Conservation (phyloP, 2,797 vertebrate genomes). For the Poecilia gillii region DNA sequence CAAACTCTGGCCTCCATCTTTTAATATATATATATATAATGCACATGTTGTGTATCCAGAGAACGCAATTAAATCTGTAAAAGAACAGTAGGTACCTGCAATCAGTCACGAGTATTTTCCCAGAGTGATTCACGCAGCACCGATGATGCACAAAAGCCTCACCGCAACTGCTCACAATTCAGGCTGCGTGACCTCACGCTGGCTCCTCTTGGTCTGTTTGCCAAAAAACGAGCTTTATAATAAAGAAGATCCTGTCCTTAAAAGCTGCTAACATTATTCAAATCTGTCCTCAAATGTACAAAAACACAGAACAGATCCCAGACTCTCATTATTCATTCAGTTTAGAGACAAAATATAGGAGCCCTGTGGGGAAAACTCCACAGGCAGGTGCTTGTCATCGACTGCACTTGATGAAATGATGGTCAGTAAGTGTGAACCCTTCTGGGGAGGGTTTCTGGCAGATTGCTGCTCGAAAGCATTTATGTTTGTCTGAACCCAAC, state of each 20-base stretch:
- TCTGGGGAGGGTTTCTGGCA: not conserved
- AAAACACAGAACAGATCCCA: not conserved
- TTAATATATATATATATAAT: not conserved
- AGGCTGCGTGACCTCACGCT: not conserved
- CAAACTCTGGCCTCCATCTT: not conserved
- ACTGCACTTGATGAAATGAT: not conserved
- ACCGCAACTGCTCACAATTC: not conserved
- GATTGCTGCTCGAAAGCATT: not conserved
- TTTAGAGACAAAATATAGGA: not conserved
- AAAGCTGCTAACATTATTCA: not conserved
- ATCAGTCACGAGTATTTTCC: conserved; percentile 5
- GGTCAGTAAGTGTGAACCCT: not conserved
- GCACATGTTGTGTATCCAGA: not conserved
- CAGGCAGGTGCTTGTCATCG: not conserved
- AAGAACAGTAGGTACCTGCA: conserved; percentile 4
- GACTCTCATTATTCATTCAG: not conserved
- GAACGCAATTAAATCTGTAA: conserved; percentile 2
- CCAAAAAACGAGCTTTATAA: not conserved
- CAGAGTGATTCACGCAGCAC: not conserved
- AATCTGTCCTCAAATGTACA: not conserved
- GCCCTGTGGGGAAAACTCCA: not conserved
- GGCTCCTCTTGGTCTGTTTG: not conserved
- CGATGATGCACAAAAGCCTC: conserved; percentile 4
- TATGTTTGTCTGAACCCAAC: not conserved
- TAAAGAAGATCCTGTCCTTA: not conserved